Conservation (phyloP, 2,797 vertebrate species). For the Serranus cabrilla region DNA sequence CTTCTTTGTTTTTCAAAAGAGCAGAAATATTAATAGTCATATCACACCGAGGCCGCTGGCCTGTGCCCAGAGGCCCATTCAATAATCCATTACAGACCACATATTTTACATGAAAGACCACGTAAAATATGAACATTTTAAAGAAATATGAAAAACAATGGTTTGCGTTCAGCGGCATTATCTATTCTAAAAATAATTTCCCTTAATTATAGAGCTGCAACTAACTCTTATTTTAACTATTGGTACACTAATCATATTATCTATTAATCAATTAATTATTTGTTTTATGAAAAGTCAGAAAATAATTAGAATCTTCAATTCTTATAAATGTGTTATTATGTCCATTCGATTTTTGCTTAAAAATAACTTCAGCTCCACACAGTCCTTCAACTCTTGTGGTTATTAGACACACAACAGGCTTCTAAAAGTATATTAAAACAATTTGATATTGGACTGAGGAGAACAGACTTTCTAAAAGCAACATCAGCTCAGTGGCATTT, state of each 20-base stretch:
- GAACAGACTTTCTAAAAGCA: slow-evolving; percentile 40
- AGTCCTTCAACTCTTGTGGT: not conserved
- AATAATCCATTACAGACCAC: not conserved
- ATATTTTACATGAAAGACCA: not conserved
- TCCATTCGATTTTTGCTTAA: not conserved
- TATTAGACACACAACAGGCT: slow-evolving; percentile 2
- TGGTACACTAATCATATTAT: no score
- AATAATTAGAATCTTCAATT: no score
- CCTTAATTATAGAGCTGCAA: no score
- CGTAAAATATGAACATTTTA: not conserved
- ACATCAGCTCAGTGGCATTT: slow-evolving; percentile 45
- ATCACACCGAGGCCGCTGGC: not conserved
- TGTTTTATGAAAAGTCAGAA: no score
- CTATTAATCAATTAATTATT: no score
- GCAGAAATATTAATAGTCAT: not conserved
- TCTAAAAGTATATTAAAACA: not conserved
- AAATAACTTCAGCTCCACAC: not conserved
- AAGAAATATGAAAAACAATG: not conserved
- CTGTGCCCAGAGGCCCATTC: no score
- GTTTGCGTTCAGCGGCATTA: no score
- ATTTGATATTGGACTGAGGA: slow-evolving; percentile 14
- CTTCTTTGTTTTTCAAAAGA: not conserved
- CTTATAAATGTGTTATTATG: not conserved
- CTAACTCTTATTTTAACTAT: no score
- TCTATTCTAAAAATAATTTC: not conserved